Evolutionary conservation across 2,797 vertebrate species (phyloP), one percentile per base, ranked within the genome.

Genomic region (Coccyzus lansbergi): DNA sequence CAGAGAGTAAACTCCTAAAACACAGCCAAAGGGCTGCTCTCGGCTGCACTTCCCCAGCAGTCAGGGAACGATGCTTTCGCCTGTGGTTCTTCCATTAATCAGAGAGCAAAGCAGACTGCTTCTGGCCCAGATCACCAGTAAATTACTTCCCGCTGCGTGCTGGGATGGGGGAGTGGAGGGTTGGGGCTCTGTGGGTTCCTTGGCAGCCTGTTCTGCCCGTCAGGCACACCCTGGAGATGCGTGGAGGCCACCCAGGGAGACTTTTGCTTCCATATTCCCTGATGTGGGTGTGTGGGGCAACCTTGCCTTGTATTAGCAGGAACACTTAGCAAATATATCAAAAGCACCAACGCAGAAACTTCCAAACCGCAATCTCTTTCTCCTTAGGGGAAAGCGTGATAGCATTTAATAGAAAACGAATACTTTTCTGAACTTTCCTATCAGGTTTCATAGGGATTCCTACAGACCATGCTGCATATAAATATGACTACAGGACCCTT

Each of bases 291-390:
- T 15, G 0, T 38, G 63, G 76, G 84, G 58, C 86, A 95, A 75
- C 76, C 34, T 80, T 95, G 83, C 81, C 71, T 71, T 75, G 20
- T 52, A 21, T 58, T 75, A 92, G 71, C 63, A 90, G 81, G 83
- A 93, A 52, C 6, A 4, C 36, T 58, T 51, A 14, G 59, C 69
- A 81, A 78, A 85, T 56, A 67, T 52, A 78, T 85, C 75, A 75
- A 92, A 94, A 95, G 76, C 82, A 78, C 63, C 33, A 62, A 69
- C 69, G 79, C 72, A 95, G 86, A 95, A 95, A 74, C 84, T 76
- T 72, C 51, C 84, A 93, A 92, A 92, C 58, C 10, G 0, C 89
- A 69, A 19, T 10, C 48, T 89, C 65, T 91, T 94, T 62, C 56
- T 65, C 42, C 53, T 87, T 75, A 22, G 52, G 65, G 69, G 82